Percentiles rank a stretch among this genome's conserved stretches.
phyloP scores from a whole-genome alignment of 2,113 vertebrate species.

The Albula goreensis region DNA sequence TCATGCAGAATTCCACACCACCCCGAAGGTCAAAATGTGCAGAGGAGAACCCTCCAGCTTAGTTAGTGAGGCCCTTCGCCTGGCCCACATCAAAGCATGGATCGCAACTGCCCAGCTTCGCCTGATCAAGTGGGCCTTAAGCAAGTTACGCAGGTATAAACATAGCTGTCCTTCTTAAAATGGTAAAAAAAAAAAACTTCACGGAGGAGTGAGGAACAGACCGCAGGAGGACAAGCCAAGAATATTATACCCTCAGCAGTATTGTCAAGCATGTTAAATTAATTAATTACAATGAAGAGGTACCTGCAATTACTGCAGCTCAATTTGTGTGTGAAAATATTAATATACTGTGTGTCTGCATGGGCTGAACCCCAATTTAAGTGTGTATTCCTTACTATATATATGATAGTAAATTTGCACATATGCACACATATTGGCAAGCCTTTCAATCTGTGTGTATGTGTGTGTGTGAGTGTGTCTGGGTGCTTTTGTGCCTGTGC shows the following conservation, averaged over 20 bases:
- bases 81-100: conserved; percentile 1
- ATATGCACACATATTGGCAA: background rate
- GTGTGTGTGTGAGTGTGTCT: background rate
- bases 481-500: conserved; percentile 7
- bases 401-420: background rate
- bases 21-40: background rate
- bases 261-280: background rate
- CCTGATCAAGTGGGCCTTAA: background rate
- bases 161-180: background rate
- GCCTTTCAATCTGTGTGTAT: conserved; percentile 11
- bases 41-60: conserved; percentile 15
- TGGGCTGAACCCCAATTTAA: background rate
- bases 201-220: background rate
- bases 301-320: background rate
- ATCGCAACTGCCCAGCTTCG: background rate
- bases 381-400: background rate
- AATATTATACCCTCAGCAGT: background rate
- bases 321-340: background rate
- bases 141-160: background rate
- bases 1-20: background rate
- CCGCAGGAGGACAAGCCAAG: background rate
- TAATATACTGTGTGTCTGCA: background rate
- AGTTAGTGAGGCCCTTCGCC: background rate
- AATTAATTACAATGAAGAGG: background rate
- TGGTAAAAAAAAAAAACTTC: background rate